Evolutionary conservation across 2,888 invertebrate genomes (phyloP).

Genomic region (Caenorhabditis sp.): DNA sequence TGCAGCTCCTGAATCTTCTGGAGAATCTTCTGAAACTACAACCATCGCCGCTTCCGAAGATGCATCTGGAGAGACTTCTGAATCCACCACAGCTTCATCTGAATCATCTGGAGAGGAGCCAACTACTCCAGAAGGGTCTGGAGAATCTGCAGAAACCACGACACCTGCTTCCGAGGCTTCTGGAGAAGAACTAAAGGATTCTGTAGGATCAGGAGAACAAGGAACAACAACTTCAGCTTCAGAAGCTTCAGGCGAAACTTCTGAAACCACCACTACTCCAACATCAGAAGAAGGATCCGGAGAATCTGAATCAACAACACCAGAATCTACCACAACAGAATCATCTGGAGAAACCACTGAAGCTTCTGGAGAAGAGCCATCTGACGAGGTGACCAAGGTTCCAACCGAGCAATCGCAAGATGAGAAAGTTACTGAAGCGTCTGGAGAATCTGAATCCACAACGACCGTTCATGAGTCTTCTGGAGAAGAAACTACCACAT

Average conservation of each 20-base stretch:
- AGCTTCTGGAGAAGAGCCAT: conserved; percentile 5
- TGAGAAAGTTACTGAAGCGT: neutral
- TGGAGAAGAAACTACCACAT: conserved; percentile 16
- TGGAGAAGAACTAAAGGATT: conserved; percentile 6
- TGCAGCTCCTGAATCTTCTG: neutral
- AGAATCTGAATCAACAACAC: conserved; percentile 9
- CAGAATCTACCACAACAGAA: conserved; percentile 11
- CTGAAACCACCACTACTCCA: conserved; percentile 10
- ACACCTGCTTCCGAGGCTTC: conserved; percentile 9
- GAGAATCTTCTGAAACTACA: conserved; percentile 3
- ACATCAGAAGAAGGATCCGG: conserved; percentile 5
- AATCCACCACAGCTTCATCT: conserved; percentile 2
- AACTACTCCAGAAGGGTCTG: neutral
- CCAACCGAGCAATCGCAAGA: conserved; percentile 3
- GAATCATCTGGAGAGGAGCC: conserved; percentile 22
- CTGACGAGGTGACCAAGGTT: conserved; percentile 10
- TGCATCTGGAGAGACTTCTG: neutral
- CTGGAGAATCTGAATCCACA: conserved; percentile 6
- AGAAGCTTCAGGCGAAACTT: conserved; percentile 13
- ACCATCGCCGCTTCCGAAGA: neutral
- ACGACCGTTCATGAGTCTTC: conserved; percentile 10
- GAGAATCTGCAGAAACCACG: neutral
- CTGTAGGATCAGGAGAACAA: too few relatives aligned
- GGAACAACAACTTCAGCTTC: conserved; percentile 9
- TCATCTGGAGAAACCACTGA: neutral